Conservation (phyloP, 2,888 invertebrate species). For the Drosophila formosana region DNA sequence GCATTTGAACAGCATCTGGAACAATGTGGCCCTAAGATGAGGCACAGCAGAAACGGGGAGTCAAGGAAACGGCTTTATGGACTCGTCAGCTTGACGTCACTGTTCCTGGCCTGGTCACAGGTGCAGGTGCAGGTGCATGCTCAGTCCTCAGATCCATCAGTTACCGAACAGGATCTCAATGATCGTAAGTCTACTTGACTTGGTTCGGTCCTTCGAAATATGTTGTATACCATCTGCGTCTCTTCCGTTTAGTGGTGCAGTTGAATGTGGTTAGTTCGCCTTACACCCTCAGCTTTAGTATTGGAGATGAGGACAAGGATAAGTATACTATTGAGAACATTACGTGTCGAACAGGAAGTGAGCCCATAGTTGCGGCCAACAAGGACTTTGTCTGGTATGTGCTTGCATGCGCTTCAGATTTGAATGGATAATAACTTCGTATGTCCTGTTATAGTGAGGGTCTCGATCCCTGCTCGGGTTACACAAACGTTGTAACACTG, state of each 20-base stretch:
- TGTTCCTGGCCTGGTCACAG: conserved; percentile 36
- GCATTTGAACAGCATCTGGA: conserved; percentile 33
- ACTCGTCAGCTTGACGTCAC: conserved; percentile 40
- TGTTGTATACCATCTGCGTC: background rate
- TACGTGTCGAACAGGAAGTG: conserved; percentile 61
- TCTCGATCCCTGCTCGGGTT: conserved; percentile 80
- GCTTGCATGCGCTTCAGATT: background rate
- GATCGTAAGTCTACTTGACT: conserved; percentile 45
- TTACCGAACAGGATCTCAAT: conserved; percentile 36
- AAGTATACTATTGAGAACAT: conserved; percentile 67
- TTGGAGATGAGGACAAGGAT: conserved; percentile 59
- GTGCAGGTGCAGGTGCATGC: conserved; percentile 29
- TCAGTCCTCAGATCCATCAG: conserved; percentile 4
- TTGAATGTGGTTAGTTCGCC: conserved; percentile 55
- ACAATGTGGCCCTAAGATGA: conserved; percentile 70
- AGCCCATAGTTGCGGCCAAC: conserved; percentile 43
- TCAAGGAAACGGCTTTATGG: conserved; percentile 44
- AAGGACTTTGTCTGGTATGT: conserved; percentile 70
- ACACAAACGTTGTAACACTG: conserved; percentile 65
- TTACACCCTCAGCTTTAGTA: conserved; percentile 62
- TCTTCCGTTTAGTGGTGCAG: conserved; percentile 38
- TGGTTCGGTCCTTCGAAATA: background rate
- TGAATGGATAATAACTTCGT: background rate
- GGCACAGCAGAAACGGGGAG: conserved; percentile 53
- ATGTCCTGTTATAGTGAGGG: conserved; percentile 60